These are phyloP conservation scores for Glandiceps talaboti DNA, from an alignment of 53 echinoderm and acorn worm genomes.

Conservation along the genomic window DNA sequence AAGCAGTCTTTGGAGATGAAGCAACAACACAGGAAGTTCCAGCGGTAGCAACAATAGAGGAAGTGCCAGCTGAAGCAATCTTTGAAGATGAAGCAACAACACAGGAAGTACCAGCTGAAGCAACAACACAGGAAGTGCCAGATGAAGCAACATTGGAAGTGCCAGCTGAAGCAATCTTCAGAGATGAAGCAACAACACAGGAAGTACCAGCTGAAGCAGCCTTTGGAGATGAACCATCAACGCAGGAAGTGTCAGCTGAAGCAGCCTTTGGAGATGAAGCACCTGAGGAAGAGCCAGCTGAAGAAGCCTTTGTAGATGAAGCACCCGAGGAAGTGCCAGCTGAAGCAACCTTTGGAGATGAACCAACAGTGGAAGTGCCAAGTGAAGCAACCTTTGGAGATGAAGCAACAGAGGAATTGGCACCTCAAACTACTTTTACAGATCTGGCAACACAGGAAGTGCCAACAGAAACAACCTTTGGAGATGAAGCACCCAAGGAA, in stretches of 20 bases:
- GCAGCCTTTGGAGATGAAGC: neutral
- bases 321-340: slow-evolving; percentile 1
- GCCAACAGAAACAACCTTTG: neutral
- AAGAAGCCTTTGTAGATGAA: slow-evolving; percentile 30
- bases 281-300: neutral
- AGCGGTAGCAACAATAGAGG: too few species aligned
- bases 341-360: neutral
- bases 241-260: neutral
- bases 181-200: neutral
- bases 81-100: neutral
- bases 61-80: neutral
- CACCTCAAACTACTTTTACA: too few species aligned
- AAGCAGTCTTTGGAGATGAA: too few species aligned
- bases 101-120: neutral
- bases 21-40: too few species aligned
- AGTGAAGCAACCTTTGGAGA: neutral
- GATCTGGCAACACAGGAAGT: neutral
- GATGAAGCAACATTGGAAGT: neutral
- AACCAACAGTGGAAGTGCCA: neutral
- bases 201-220: neutral
- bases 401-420: slow-evolving; percentile 1
- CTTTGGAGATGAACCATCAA: neutral
- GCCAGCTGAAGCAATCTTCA: neutral
- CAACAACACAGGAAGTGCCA: neutral
- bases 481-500: slow-evolving; percentile 4